Base-by-base conservation (phyloP, 1,140 invertebrate species). In the Neoseiulus cucumeris region DNA sequence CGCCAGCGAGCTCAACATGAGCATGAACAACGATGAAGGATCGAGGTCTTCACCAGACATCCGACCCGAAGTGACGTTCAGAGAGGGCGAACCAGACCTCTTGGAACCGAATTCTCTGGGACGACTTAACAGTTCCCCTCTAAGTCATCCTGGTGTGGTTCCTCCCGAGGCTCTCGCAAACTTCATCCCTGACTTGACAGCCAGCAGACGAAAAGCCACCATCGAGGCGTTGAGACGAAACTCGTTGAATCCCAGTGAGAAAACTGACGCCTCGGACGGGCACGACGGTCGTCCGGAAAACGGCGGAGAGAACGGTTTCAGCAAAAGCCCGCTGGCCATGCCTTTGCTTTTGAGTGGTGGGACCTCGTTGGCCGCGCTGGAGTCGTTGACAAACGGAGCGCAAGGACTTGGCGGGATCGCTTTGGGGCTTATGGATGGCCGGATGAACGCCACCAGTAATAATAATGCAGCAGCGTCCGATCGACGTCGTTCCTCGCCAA, bases 341-440 rank as follows among this genome's bases (percentile, higher is more conserved):
- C 51, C 51, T 25, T 33, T 59, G 5, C 22, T 59, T 12, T 25
- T 59, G 51, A 59, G n/a, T 59, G 51, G 51, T 1, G 51, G 51
- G 25, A 59, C 51, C 51, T 59, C 51, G 17, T 33, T 59, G 51
- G 51, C 51, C 25, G 51, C 51, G 22, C 51, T 59, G 25, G 51
- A 59, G 51, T 59, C 51, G 51, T 25, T 59, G 51, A 59, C 51
- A 33, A 59, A 59, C 22, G 51, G 51, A 59, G 51, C 51, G 33
- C 51, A 59, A 25, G 51, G 51, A 59, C 14, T 59, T 59, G 51
- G 51, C 51, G 51, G 51, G 25, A 59, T 59, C 51, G 51, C 51
- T 33, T 59, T 59, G 51, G 51, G 51, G 51, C 51, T 59, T 17
- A 33, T 59, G 25, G 51, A 59, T 33, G 51, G 51, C 25, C 51